phyloP scores from a whole-genome alignment of 2,113 vertebrate species.

The Jacana jacana region DNA sequence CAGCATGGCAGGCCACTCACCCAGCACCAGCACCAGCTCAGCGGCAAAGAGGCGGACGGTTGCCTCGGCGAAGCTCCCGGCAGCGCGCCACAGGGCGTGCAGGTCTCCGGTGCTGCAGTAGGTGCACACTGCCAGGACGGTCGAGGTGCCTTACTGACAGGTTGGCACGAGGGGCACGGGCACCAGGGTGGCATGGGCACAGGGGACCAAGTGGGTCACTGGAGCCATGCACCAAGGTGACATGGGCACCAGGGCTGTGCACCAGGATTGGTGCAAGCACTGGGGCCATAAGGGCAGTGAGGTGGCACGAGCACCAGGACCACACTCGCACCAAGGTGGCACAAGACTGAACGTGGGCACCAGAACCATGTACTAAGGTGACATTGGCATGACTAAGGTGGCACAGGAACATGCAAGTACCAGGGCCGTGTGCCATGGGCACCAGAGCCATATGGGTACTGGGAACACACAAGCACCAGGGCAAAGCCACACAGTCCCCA shows the following conservation, averaged over 20 bases:
- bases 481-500: accelerated
- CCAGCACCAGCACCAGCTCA: constrained; percentile 88
- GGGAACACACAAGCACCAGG: too few relatives aligned
- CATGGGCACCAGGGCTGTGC: not conserved
- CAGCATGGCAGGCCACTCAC: constrained; percentile 62
- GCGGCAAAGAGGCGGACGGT: constrained; percentile 88
- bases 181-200: accelerated
- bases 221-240: not conserved
- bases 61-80: constrained; percentile 81
- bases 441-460: not conserved
- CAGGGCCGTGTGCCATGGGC: accelerated
- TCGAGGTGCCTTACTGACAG: accelerated
- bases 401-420: not conserved
- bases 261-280: accelerated
- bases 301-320: not conserved
- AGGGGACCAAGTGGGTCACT: too few relatives aligned
- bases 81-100: constrained; percentile 88
- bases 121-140: constrained; percentile 82
- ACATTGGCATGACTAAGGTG: not conserved
- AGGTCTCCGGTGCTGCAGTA: constrained; percentile 93
- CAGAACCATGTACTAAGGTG: accelerated
- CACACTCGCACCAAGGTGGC: not conserved
- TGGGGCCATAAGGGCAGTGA: not conserved
- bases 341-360: not conserved
- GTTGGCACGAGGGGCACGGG: not conserved